Evolutionary conservation across 2,888 invertebrate species (phyloP).

Genomic region (Diarsia dahlii): DNA sequence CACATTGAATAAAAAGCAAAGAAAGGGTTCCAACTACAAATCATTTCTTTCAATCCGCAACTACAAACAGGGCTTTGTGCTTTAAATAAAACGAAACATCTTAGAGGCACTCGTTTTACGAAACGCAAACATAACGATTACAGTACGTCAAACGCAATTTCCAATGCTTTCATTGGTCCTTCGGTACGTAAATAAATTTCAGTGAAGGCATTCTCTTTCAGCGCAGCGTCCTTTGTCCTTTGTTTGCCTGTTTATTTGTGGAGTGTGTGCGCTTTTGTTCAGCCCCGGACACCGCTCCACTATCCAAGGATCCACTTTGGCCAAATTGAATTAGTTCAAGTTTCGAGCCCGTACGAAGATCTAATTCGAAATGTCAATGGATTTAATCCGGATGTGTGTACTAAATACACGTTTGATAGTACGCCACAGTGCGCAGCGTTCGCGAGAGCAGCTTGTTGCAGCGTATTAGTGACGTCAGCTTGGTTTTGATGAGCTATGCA

Average conservation of each 20-base stretch:
- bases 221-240: conserved; percentile 74
- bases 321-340: conserved; percentile 83
- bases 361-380: conserved; percentile 85
- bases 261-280: conserved; percentile 80
- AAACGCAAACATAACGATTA: conserved; percentile 67
- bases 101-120: conserved; percentile 57
- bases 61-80: conserved; percentile 48
- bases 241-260: conserved; percentile 73
- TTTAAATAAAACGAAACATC: conserved; percentile 62
- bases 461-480: conserved; percentile 9
- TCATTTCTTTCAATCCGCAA: conserved; percentile 38
- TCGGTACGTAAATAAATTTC: conserved; percentile 76
- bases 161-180: conserved; percentile 70
- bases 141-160: conserved; percentile 70
- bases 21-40: conserved; percentile 48
- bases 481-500: conserved; percentile 23
- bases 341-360: conserved; percentile 74
- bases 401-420: conserved; percentile 60
- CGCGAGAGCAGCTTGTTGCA: conserved; percentile 41
- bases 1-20: conserved; percentile 19
- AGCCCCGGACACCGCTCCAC: conserved; percentile 67
- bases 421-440: conserved; percentile 28
- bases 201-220: conserved; percentile 72
- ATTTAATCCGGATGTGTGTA: conserved; percentile 84
- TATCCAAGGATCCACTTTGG: conserved; percentile 77